These are phyloP conservation scores for Globia sparganii DNA, from an alignment of 2,888 invertebrate species.

Conservation along the genomic window DNA sequence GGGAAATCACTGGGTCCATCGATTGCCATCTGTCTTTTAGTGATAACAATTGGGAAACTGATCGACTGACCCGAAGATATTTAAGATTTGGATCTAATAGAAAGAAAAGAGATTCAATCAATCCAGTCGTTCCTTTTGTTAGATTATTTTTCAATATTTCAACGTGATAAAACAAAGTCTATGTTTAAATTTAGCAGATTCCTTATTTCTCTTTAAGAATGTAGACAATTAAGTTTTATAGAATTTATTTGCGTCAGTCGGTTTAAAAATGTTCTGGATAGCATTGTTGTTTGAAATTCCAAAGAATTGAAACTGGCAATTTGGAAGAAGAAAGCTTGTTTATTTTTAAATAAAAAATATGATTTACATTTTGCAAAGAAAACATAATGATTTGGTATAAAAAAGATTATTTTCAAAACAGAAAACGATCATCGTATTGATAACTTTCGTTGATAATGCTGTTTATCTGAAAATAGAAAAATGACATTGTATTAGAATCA, in stretches of 20 bases:
- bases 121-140: conserved; percentile 31
- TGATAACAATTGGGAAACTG: conserved; percentile 73
- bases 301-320: conserved; percentile 55
- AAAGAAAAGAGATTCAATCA: conserved; percentile 42
- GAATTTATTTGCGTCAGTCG: conserved; percentile 10
- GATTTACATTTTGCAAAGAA: conserved; percentile 64
- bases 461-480: conserved; percentile 55
- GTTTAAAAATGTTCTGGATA: neutral
- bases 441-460: conserved; percentile 24
- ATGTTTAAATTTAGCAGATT: neutral
- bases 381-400: conserved; percentile 44
- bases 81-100: conserved; percentile 53
- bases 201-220: neutral
- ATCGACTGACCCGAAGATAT: conserved; percentile 63
- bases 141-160: conserved; percentile 28
- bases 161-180: conserved; percentile 1
- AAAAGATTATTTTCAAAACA: conserved; percentile 40
- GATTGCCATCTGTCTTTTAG: conserved; percentile 68
- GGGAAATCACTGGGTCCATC: conserved; percentile 71
- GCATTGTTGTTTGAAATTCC: conserved; percentile 2
- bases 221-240: conserved; percentile 7
- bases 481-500: neutral
- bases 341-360: conserved; percentile 65
- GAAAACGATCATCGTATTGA: conserved; percentile 34
- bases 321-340: conserved; percentile 67